Percentiles rank a stretch among this genome's conserved stretches.
phyloP scores from a whole-genome alignment of 2,113 vertebrate genomes.

The Xenopus borealis region DNA sequence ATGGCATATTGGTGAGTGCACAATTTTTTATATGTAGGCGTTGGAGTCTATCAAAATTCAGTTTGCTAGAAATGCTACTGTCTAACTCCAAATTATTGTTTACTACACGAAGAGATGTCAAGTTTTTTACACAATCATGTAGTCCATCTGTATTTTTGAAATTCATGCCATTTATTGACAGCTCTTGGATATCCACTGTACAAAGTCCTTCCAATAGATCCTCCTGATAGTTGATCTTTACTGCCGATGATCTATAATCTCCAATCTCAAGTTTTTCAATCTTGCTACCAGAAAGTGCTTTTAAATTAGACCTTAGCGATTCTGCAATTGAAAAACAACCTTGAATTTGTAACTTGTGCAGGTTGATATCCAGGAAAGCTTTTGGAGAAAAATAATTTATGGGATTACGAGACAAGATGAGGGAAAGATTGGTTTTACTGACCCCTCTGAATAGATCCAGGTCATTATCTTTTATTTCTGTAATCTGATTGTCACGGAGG shows the following conservation, averaged over 20 bases:
- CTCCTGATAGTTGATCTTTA: accelerated
- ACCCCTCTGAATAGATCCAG: conserved; percentile 53
- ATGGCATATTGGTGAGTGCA: conserved; percentile 32
- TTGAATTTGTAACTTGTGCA: conserved; percentile 60
- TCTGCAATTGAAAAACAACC: conserved; percentile 56
- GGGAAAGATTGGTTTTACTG: conserved; percentile 55
- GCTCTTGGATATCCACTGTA: conserved; percentile 58
- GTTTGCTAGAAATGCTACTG: neutral
- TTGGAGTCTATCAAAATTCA: conserved; percentile 48
- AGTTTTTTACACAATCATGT: conserved; percentile 59
- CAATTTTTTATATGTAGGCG: conserved; percentile 54
- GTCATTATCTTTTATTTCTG: conserved; percentile 55
- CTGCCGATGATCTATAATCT: conserved; percentile 55
- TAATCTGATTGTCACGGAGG: conserved; percentile 62
- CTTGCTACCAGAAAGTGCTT: conserved; percentile 60
- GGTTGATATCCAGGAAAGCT: conserved; percentile 58
- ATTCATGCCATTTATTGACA: conserved; percentile 51
- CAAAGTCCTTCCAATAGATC: conserved; percentile 61
- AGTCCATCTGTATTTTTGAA: neutral
- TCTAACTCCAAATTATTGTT: accelerated
- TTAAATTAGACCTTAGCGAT: conserved; percentile 55
- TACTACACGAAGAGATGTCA: conserved; percentile 61
- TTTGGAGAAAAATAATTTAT: conserved; percentile 62
- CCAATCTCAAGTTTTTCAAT: conserved; percentile 60
- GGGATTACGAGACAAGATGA: conserved; percentile 68